Percentiles rank a stretch among this genome's conserved stretches.
phyloP scores from a whole-genome alignment of 2,113 vertebrate genomes.

The Symphodus melops region DNA sequence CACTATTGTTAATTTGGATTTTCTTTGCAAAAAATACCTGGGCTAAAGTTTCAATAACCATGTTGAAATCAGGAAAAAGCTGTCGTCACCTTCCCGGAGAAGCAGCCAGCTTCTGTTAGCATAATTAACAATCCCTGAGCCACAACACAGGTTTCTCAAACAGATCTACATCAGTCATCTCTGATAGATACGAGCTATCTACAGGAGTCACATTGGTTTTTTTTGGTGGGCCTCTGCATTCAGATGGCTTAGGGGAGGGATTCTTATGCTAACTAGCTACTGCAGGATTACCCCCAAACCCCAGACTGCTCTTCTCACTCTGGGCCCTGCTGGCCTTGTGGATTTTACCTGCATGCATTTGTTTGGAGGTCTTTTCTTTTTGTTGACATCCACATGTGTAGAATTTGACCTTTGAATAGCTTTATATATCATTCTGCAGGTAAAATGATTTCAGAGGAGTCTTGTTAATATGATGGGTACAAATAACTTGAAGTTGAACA shows the following conservation, averaged over 20 bases:
- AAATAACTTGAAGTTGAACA: too few relatives aligned
- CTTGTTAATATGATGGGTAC: too few relatives aligned
- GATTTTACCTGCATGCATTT: not conserved
- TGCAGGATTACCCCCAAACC: not conserved
- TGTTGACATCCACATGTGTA: not conserved
- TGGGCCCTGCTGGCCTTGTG: not conserved
- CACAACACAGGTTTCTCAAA: conserved; percentile 76
- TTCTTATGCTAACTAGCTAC: conserved; percentile 78
- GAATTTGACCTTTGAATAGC: not conserved
- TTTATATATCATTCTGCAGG: not conserved
- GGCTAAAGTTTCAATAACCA: too few relatives aligned
- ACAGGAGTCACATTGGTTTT: conserved; percentile 71
- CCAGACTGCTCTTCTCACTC: conserved; percentile 19
- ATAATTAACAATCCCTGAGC: conserved; percentile 43
- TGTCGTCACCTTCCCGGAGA: not conserved
- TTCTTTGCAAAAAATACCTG: not conserved
- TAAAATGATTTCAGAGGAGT: not conserved
- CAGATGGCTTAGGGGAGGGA: conserved; percentile 23
- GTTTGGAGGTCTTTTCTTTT: too few relatives aligned
- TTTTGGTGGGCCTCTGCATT: conserved; percentile 18
- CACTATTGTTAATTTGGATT: too few relatives aligned
- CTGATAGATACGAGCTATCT: conserved; percentile 80
- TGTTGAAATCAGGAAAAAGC: not conserved
- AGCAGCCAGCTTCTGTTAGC: conserved; percentile 1
- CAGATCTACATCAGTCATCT: conserved; percentile 78